These are phyloP conservation scores for Plemyria rubiginata DNA, from an alignment of 2,888 invertebrate species.

Conservation along the genomic window DNA sequence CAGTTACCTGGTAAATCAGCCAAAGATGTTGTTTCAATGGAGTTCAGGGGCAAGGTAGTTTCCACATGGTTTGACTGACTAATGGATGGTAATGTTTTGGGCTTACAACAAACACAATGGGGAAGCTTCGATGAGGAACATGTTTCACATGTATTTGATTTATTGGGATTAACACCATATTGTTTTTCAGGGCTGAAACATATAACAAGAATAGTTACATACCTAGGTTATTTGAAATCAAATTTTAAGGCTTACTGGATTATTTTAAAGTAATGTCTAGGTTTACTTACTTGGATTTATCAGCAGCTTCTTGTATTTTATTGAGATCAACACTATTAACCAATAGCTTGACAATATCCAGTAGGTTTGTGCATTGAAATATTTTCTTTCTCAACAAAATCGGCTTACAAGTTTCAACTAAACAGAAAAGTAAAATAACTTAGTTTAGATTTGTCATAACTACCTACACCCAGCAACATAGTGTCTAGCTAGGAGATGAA, in stretches of 20 bases:
- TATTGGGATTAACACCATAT: conserved; percentile 40
- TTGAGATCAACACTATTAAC: conserved; percentile 64
- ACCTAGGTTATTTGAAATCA: background rate
- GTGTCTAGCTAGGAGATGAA: too few relatives aligned
- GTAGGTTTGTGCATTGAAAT: conserved; percentile 68
- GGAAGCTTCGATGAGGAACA: conserved; percentile 54
- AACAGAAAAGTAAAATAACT: conserved; percentile 41
- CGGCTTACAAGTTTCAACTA: conserved; percentile 79
- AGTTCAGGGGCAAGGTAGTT: conserved; percentile 48
- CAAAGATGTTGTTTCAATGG: conserved; percentile 71
- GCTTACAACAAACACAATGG: conserved; percentile 57
- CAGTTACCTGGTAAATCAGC: conserved; percentile 69
- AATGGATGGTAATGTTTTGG: conserved; percentile 4
- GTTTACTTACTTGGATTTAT: conserved; percentile 54
- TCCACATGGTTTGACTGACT: conserved; percentile 42
- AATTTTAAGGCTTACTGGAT: background rate
- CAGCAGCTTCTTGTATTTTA: conserved; percentile 58
- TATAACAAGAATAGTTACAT: conserved; percentile 10
- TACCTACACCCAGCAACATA: too few relatives aligned
- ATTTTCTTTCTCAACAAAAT: conserved; percentile 66
- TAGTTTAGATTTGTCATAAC: background rate
- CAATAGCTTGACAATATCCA: conserved; percentile 72
- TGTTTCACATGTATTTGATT: conserved; percentile 54
- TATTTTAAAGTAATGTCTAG: conserved; percentile 6
- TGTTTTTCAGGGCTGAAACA: conserved; percentile 50